Percentiles rank a stretch among this genome's conserved stretches.
These are phyloP conservation scores for Oreochromis spilurus DNA, from an alignment of 2,113 vertebrate species.

Conservation along the genomic window DNA sequence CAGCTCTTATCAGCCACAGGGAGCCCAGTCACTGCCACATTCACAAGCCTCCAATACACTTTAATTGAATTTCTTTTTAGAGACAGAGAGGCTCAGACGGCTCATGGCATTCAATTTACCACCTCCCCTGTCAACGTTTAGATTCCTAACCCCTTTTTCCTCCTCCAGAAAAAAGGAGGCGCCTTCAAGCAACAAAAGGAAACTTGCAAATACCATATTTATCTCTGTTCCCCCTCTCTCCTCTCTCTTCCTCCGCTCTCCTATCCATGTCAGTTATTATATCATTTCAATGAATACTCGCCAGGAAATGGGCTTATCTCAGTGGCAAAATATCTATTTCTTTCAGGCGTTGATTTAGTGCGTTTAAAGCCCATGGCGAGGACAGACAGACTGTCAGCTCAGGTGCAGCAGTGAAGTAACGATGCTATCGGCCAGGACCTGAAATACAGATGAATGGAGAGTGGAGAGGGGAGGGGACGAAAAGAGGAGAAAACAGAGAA, in stretches of 20 bases:
- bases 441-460: constrained; percentile 68
- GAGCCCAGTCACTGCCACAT: constrained; percentile 93
- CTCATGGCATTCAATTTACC: constrained; percentile 95
- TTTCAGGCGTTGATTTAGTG: constrained; percentile 79
- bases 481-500: background rate
- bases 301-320: constrained; percentile 76
- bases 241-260: constrained; percentile 41
- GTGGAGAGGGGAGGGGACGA: background rate
- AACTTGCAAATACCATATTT: constrained; percentile 87
- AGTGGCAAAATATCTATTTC: constrained; percentile 73
- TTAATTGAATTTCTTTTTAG: constrained; percentile 99
- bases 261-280: constrained; percentile 79
- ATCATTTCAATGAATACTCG: constrained; percentile 80
- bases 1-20: constrained; percentile 87
- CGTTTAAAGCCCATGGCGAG: constrained; percentile 70
- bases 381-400: constrained; percentile 70
- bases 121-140: constrained; percentile 82
- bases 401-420: constrained; percentile 51
- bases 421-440: constrained; percentile 59
- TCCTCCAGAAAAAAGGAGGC: constrained; percentile 73
- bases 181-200: constrained; percentile 78
- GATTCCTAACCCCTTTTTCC: constrained; percentile 74
- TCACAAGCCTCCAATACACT: constrained; percentile 99
- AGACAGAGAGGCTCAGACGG: constrained; percentile 95
- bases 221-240: constrained; percentile 70